Conservation (phyloP, 2,113 vertebrate species). For the Pristiophorus japonicus region DNA sequence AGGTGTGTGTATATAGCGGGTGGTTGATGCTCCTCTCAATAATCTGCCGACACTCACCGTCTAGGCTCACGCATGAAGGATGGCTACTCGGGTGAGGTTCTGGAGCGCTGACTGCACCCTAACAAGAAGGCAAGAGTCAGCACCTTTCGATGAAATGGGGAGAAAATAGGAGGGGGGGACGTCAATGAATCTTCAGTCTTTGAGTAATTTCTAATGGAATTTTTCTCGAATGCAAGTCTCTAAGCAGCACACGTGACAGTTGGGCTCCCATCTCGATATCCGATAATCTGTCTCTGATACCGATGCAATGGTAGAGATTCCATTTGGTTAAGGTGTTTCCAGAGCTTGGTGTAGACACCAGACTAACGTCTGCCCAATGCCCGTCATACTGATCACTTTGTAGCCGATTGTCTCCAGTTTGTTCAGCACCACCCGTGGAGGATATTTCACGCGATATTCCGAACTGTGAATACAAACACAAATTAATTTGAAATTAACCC, state of each 20-base stretch:
- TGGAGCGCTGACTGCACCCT: not conserved
- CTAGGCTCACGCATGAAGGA: not conserved
- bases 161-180: not conserved
- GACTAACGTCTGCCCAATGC: conserved; percentile 90
- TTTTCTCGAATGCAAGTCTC: not conserved
- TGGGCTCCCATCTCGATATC: not conserved
- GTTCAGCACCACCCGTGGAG: conserved; percentile 81
- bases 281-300: not conserved
- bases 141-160: not conserved
- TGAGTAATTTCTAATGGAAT: not conserved
- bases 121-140: not conserved
- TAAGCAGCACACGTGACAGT: not conserved
- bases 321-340: not conserved
- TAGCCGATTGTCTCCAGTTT: conserved; percentile 84
- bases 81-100: not conserved
- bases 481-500: not conserved
- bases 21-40: not conserved
- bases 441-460: conserved; percentile 84
- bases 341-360: conserved; percentile 86
- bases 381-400: conserved; percentile 83
- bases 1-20: not conserved
- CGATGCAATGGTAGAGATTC: not conserved
- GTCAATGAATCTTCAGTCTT: not conserved
- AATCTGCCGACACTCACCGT: not conserved
- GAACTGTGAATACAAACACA: conserved; percentile 56